Conservation (phyloP, 2,113 vertebrate genomes). For the Pomatorhinus ruficollis region DNA sequence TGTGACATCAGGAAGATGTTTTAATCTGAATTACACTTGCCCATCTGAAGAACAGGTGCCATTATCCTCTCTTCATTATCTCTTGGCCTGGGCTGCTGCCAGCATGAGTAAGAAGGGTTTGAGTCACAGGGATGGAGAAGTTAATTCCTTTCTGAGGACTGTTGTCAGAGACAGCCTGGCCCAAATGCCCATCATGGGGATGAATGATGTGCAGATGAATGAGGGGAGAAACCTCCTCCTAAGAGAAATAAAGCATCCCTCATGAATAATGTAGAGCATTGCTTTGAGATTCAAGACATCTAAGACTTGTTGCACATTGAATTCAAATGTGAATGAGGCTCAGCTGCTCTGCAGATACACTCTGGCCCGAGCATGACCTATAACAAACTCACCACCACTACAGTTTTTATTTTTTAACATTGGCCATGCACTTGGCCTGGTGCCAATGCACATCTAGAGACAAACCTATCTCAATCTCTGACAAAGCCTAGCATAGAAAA, state of each 20-base stretch:
- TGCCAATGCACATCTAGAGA: not conserved
- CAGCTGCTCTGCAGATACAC: not conserved
- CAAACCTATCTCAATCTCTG: not conserved
- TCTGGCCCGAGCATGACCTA: fast-evolving
- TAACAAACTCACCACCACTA: not conserved
- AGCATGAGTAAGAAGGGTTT: constrained; percentile 55
- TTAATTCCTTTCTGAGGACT: not conserved
- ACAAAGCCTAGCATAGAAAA: not conserved
- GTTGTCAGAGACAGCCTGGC: not conserved
- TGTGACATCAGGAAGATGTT: constrained; percentile 44
- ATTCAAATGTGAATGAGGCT: not conserved
- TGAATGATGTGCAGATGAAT: not conserved
- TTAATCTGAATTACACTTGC: constrained; percentile 9
- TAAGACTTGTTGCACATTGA: not conserved
- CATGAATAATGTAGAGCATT: not conserved
- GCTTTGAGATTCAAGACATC: not conserved
- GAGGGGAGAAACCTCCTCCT: not conserved
- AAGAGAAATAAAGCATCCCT: not conserved
- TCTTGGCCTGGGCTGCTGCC: not conserved
- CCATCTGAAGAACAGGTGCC: not conserved
- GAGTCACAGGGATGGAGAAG: constrained; percentile 23
- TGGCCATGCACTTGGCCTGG: not conserved
- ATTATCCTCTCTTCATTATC: constrained; percentile 29
- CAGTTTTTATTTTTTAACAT: not conserved
- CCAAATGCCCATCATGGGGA: not conserved